Base-by-base conservation (phyloP, 2,113 vertebrate genomes). In the Malurus cyaneus region DNA sequence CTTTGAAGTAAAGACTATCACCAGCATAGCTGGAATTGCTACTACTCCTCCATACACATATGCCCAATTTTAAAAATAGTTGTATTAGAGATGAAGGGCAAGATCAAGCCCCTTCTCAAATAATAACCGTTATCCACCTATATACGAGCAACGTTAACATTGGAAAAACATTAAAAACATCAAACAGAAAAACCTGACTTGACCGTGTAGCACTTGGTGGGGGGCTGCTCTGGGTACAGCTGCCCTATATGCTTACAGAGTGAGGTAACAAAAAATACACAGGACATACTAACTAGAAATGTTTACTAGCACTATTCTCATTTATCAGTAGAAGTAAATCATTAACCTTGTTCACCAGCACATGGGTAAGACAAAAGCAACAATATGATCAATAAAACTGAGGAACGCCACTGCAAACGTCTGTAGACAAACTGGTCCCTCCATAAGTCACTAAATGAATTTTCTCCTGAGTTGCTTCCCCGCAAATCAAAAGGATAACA, bases 361-460 rank as follows among this genome's bases (percentile, higher is more conserved):
- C 57, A 39, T 8, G 42, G 61, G 49, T 69, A 85, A 93, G 41
- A 71, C 76, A 71, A 69, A 50, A 66, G 72, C 50, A 88, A 50
- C 42, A 80, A 50, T 23, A 39, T 14, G n/a, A 81, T 66, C 77
- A 60, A 79, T 74, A 64, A 62, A 56, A 59, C 53, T 18, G 60
- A 86, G 47, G 12, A 80, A 73, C 4, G 1, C 82, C 61, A 28
- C 54, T 60, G 61, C 76, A 93, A 90, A 86, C 3, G 20, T n/a
- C 79, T 77, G 70, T 24, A 88, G 81, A 80, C 74, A 86, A 81
- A 80, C 62, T 83, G 79, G 59, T 71, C 91, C 72, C 92, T 94
- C 76, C 49, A 26, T 42, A 69, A 92, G 25, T 32, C 79, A 78
- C 73, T 83, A 93, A 60, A 78, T n/a, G 5, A 73, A 82, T 77